phyloP scores from a whole-genome alignment of 2,113 vertebrate species.

The Vanacampus margaritifer region DNA sequence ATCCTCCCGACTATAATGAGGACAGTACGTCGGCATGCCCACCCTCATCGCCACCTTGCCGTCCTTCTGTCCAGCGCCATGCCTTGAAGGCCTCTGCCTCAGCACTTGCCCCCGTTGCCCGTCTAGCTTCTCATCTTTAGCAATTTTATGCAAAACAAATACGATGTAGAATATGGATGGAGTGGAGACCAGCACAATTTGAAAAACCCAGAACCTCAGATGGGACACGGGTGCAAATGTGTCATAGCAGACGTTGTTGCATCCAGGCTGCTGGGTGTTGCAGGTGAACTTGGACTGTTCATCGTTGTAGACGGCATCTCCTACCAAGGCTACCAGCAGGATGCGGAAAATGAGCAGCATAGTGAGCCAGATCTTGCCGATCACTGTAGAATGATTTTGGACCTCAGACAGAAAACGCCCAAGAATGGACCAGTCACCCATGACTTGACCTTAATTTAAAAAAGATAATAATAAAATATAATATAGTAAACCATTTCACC shows the following conservation, averaged over 20 bases:
- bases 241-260: slow-evolving; percentile 65
- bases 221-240: slow-evolving; percentile 63
- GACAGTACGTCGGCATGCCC: slow-evolving; percentile 19
- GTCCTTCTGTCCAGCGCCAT: not conserved
- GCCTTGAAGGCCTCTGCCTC: slow-evolving; percentile 14
- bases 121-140: slow-evolving; percentile 60
- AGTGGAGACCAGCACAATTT: slow-evolving; percentile 66
- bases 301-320: slow-evolving; percentile 62
- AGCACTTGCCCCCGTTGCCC: slow-evolving; percentile 34
- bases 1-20: slow-evolving; percentile 25
- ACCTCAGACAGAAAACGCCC: slow-evolving; percentile 65
- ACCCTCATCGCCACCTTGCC: slow-evolving; percentile 18
- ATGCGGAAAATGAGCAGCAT: slow-evolving; percentile 70
- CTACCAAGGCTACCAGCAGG: slow-evolving; percentile 66
- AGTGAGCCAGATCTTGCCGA: slow-evolving; percentile 71
- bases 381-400: slow-evolving; percentile 68
- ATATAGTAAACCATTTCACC: not conserved
- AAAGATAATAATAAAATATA: not conserved
- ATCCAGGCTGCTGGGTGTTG: slow-evolving; percentile 68
- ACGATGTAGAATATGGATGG: slow-evolving; percentile 69
- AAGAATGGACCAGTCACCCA: slow-evolving; percentile 70
- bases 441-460: slow-evolving; percentile 35
- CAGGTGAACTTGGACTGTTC: slow-evolving; percentile 70
- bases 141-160: slow-evolving; percentile 68
- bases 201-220: slow-evolving; percentile 70